phyloP scores from a whole-genome alignment of 2,888 invertebrate genomes.

The Clostera curtula region DNA sequence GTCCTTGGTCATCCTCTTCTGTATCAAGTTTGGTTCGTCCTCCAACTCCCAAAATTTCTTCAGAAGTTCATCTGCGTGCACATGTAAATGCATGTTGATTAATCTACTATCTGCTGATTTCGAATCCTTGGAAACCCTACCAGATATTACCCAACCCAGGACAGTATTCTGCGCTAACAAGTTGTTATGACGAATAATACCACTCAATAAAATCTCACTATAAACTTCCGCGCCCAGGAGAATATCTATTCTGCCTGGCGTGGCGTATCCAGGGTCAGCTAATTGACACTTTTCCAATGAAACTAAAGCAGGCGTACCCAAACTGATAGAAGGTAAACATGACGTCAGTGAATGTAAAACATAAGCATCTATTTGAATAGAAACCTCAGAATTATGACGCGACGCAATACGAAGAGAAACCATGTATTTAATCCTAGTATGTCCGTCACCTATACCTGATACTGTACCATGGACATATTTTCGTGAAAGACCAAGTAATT shows the following conservation, averaged over 20 bases:
- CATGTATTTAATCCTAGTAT: slow-evolving; percentile 1
- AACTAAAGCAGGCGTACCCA: neutral
- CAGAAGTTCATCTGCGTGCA: slow-evolving; percentile 14
- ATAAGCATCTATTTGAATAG: slow-evolving; percentile 1
- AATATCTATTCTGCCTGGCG: slow-evolving; percentile 5
- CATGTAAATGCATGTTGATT: slow-evolving; percentile 2
- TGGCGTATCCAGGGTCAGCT: slow-evolving; percentile 1
- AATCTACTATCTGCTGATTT: neutral
- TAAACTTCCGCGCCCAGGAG: slow-evolving; percentile 1
- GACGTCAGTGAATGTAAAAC: slow-evolving; percentile 4
- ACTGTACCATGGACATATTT: slow-evolving; percentile 1
- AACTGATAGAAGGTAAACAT: slow-evolving; percentile 1
- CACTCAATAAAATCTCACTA: neutral
- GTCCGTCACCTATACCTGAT: slow-evolving; percentile 2
- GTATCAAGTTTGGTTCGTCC: slow-evolving; percentile 8
- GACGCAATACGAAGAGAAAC: slow-evolving; percentile 4
- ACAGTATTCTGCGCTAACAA: slow-evolving; percentile 7
- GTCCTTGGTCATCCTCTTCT: slow-evolving; percentile 11
- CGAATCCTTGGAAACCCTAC: slow-evolving; percentile 3
- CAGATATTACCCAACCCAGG: slow-evolving; percentile 6
- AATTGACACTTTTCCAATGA: neutral
- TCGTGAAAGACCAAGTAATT: slow-evolving; percentile 1
- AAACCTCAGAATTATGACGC: neutral
- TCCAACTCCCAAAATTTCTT: slow-evolving; percentile 18
- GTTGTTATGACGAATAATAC: slow-evolving; percentile 3